Evolutionary conservation across 2,113 vertebrate species (phyloP), one percentile per base, ranked within the genome.

Genomic region (Nothocercus nigrocapillus): DNA sequence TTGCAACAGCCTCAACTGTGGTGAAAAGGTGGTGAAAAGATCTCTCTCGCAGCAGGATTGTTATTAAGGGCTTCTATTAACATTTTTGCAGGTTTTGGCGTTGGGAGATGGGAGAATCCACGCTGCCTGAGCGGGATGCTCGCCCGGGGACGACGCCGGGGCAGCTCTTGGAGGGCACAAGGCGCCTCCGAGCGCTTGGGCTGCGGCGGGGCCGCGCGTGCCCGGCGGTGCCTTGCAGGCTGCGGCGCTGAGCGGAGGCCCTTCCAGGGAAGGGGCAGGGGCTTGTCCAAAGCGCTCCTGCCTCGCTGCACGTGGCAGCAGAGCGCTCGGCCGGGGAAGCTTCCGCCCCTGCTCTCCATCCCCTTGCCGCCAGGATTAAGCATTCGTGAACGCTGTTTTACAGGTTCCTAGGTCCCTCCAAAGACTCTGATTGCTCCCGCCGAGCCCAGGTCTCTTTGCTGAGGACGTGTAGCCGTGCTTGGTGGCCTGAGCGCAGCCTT

Each of bases 161-260:
- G 34, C 14, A 7, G 3, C 27, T n/a, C 3, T 0, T 0, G 40
- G 51, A 11, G 64, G 67, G 70, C 36, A 69, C 6, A 11, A 62
- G 25, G 68, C 15, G n/a, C 18, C 49, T 25, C 5, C 2, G 14
- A 32, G 66, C 81, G 36, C 64, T 36, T 36, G 0, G 0, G 17
- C 74, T 54, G 34, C 80, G 54, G 45, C 30, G 49, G 24, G 59
- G 47, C 47, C 16, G 45, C 17, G 45, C 16, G 42, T 44, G 42
- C 13, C 42, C 42, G 8, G 36, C 36, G 70, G 51, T 0, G 0
- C 20, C 38, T 75, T 79, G 22, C 58, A 80, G 53, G 80, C 73
- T 3, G 9, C 17, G 11, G 1, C 17, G 28, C 8, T 72, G 30
- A 28, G 76, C 14, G 42, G 22, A 4, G 36, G 8, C 20, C 20